A percentile compares a stretch with the other conserved stretches of the same genome.
Conservation (phyloP, 1,140 invertebrate genomes). For the Gonatopus flavifemur region DNA sequence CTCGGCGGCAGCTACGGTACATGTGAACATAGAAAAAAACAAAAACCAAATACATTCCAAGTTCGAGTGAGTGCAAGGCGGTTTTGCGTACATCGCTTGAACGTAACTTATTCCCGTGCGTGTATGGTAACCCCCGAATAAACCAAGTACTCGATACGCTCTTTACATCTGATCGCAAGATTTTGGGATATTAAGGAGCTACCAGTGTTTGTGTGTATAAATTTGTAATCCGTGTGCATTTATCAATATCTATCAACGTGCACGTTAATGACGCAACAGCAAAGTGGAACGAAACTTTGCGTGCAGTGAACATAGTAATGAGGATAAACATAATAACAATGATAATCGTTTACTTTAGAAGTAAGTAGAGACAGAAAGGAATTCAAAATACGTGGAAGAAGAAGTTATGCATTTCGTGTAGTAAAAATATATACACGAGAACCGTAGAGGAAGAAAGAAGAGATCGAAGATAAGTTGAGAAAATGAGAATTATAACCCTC, state of each 20-base stretch:
- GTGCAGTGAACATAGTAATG: conserved; percentile 22
- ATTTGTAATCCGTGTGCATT: neutral
- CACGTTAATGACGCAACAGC: conserved; percentile 25
- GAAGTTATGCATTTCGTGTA: no score
- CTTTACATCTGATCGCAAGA: no score
- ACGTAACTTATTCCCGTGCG: no score
- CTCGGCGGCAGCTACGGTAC: conserved; percentile 73
- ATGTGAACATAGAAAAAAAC: conserved; percentile 62
- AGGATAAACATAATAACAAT: no score
- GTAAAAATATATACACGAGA: neutral
- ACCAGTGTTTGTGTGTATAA: conserved; percentile 4
- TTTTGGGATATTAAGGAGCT: no score
- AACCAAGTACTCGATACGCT: no score
- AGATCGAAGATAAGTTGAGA: no score
- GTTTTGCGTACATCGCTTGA: conserved; percentile 3
- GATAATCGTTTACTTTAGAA: no score
- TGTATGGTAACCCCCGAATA: neutral
- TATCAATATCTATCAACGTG: conserved; percentile 16
- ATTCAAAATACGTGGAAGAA: no score
- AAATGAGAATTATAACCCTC: no score
- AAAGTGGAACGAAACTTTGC: conserved; percentile 21
- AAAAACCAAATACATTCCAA: conserved; percentile 55
- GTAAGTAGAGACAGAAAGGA: no score
- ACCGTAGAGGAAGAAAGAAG: conserved; percentile 9
- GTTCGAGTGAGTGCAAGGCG: conserved; percentile 33